A percentile compares a stretch with the other conserved stretches of the same genome.
These are phyloP conservation scores for Chlorodrepanis virens DNA, from an alignment of 2,113 vertebrate genomes.

Conservation along the genomic window DNA sequence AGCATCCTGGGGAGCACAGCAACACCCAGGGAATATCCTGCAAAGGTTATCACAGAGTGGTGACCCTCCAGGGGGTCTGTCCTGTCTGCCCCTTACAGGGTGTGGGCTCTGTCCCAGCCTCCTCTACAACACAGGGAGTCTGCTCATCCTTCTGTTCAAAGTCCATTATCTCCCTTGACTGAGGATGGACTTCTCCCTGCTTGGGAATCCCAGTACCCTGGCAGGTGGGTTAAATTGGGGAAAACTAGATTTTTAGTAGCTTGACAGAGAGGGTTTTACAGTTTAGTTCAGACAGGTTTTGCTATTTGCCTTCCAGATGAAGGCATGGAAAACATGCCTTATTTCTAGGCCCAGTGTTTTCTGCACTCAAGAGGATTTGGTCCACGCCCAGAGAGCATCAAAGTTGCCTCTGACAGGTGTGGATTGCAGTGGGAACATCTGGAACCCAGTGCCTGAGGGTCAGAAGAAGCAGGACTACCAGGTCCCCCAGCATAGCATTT, in stretches of 20 bases:
- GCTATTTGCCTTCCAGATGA: background rate
- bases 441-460: background rate
- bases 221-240: background rate
- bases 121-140: background rate
- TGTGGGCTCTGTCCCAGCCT: background rate
- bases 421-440: background rate
- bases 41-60: background rate
- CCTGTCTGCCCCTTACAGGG: background rate
- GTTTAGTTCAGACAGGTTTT: background rate
- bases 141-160: background rate
- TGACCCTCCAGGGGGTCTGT: fast-evolving
- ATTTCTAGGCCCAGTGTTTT: background rate
- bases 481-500: background rate
- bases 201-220: background rate
- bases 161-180: background rate
- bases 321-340: background rate
- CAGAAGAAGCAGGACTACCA: background rate
- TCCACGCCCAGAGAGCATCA: background rate
- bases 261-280: background rate
- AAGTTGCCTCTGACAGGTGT: background rate
- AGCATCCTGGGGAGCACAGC: fast-evolving
- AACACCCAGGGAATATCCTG: background rate
- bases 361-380: background rate
- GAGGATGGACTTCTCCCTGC: background rate
- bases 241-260: background rate